phyloP scores from a whole-genome alignment of 2,888 invertebrate species.

The Dichetophora obliterata region DNA sequence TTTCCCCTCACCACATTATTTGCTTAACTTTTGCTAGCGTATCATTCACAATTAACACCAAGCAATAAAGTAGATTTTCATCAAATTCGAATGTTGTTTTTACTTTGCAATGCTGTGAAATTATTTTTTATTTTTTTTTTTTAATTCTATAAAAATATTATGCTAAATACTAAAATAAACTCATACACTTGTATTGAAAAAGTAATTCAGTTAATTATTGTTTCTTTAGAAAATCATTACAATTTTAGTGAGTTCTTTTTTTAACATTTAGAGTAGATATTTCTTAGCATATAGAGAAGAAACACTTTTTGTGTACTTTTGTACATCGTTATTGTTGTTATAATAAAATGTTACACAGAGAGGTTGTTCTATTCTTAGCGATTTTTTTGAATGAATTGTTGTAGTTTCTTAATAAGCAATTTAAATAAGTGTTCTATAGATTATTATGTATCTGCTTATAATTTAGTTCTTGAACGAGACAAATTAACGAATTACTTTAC shows the following conservation, averaged over 20 bases:
- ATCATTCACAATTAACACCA: conserved; percentile 1
- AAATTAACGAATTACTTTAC: no score
- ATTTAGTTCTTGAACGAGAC: no score
- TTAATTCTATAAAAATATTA: no score
- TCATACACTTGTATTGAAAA: neutral
- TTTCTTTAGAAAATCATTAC: neutral
- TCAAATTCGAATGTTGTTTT: conserved; percentile 19
- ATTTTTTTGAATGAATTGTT: no score
- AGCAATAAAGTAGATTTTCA: neutral
- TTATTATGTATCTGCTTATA: no score
- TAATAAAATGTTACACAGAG: no score
- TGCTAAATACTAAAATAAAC: neutral
- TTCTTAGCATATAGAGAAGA: no score
- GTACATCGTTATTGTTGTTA: no score
- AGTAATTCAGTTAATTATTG: neutral
- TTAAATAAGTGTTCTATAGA: no score
- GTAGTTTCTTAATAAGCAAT: no score
- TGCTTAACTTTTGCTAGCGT: neutral
- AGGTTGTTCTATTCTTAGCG: no score
- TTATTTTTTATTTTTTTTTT: neutral
- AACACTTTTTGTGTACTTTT: no score
- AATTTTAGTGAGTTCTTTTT: neutral
- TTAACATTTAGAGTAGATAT: neutral
- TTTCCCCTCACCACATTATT: neutral
- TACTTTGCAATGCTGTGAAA: conserved; percentile 18